Evolutionary conservation across 2,888 invertebrate genomes (phyloP).

Genomic region (Apotomis capreana): DNA sequence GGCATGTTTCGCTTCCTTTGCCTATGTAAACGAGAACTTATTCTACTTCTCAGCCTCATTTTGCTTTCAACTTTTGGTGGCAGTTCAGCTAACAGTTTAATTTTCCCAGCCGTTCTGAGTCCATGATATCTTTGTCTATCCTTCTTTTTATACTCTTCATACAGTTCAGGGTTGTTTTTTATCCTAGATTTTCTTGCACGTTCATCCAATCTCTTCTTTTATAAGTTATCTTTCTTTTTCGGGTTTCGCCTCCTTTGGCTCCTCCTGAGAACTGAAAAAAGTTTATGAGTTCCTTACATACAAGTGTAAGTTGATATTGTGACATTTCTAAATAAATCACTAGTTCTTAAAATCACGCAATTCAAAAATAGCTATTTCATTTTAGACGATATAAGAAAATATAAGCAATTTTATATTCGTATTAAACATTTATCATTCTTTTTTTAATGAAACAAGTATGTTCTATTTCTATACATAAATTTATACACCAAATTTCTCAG

Average conservation of each 20-base stretch:
- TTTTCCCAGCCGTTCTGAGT: neutral
- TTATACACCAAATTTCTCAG: too few relatives aligned
- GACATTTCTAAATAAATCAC: too few relatives aligned
- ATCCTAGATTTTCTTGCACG: conserved; percentile 2
- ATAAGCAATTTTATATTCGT: too few relatives aligned
- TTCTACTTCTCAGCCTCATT: conserved; percentile 4
- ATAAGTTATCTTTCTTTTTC: neutral
- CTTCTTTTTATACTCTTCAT: neutral
- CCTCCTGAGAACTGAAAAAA: neutral
- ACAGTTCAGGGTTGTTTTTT: neutral
- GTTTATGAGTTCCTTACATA: neutral
- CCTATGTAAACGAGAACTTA: neutral
- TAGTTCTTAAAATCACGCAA: too few relatives aligned
- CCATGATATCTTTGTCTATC: neutral
- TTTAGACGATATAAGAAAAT: too few relatives aligned
- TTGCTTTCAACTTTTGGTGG: neutral
- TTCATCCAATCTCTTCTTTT: conserved; percentile 11
- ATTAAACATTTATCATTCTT: too few relatives aligned
- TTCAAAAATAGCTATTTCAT: too few relatives aligned
- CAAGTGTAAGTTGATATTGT: too few relatives aligned
- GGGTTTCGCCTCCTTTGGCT: neutral
- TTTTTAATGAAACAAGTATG: too few relatives aligned
- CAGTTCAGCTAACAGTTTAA: neutral
- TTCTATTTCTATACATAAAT: too few relatives aligned
- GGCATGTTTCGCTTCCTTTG: neutral